Evolutionary conservation across 2,113 vertebrate species (phyloP).

Genomic region (Psephotus haematonotus): DNA sequence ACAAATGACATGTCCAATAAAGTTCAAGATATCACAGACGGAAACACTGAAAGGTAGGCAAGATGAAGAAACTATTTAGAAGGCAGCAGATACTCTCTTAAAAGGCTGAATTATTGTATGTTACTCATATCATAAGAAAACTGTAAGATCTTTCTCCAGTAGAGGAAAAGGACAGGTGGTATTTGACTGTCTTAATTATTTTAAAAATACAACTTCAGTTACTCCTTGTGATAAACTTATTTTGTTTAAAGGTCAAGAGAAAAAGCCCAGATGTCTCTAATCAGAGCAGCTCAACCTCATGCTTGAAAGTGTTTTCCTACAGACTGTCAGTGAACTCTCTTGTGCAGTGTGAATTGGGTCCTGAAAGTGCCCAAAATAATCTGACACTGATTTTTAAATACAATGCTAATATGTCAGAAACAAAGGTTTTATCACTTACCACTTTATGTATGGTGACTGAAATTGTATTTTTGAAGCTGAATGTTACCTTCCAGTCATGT

Average conservation of each 20-base stretch:
- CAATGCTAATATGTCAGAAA: neutral
- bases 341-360: neutral
- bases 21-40: conserved; percentile 67
- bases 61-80: neutral
- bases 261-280: neutral
- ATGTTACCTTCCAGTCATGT: neutral
- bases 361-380: neutral
- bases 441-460: neutral
- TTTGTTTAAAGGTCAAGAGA: neutral
- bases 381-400: neutral
- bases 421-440: neutral
- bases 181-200: neutral
- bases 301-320: neutral
- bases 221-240: neutral
- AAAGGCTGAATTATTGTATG: neutral
- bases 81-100: neutral
- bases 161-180: neutral
- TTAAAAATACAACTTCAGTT: neutral
- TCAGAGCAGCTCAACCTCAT: neutral
- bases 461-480: rapidly evolving
- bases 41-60: conserved; percentile 79
- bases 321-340: neutral
- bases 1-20: conserved; percentile 70
- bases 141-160: neutral
- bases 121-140: neutral